These are phyloP conservation scores for Hyperoplus lanceolatus DNA, from an alignment of 2,797 vertebrate species.

Conservation along the genomic window DNA sequence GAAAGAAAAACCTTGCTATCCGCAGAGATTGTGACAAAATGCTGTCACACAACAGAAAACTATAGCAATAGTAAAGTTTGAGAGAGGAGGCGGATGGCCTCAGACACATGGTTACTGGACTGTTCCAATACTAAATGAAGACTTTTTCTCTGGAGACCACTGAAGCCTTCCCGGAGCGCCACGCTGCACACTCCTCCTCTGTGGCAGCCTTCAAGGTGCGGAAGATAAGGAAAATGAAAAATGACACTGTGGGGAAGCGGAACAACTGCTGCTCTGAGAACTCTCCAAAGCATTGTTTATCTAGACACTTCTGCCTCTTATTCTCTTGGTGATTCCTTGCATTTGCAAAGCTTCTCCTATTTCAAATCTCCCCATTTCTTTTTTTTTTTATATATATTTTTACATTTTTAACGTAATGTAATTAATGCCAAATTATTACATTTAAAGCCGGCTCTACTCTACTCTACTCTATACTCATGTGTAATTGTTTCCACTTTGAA, in stretches of 20 bases:
- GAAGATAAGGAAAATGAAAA: slow-evolving; percentile 85
- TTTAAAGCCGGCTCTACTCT: no score
- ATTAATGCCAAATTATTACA: no score
- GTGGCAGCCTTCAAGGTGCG: slow-evolving; percentile 82
- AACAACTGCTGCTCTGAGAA: slow-evolving; percentile 66
- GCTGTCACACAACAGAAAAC: slow-evolving; percentile 35
- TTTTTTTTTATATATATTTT: no score
- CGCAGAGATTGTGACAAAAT: slow-evolving; percentile 54
- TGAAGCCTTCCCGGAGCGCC: slow-evolving; percentile 74
- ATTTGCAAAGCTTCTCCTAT: not conserved
- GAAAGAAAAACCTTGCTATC: slow-evolving; percentile 57
- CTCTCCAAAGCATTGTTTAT: slow-evolving; percentile 68
- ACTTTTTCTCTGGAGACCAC: slow-evolving; percentile 75
- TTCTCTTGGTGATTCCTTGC: not conserved
- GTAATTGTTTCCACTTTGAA: no score
- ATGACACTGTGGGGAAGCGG: slow-evolving; percentile 71
- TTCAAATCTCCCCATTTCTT: no score
- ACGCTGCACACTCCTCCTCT: slow-evolving; percentile 65
- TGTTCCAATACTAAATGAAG: slow-evolving; percentile 79
- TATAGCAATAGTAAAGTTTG: slow-evolving; percentile 54
- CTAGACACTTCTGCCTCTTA: slow-evolving; percentile 42
- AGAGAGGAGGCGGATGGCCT: slow-evolving; percentile 57
- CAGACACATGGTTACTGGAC: slow-evolving; percentile 75
- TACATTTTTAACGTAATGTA: no score
- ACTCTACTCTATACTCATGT: no score